A percentile compares a stretch with the other conserved stretches of the same genome.
These are phyloP conservation scores for Hapalemur alaotrensis DNA, from an alignment of 2,797 vertebrate species.

Conservation along the genomic window DNA sequence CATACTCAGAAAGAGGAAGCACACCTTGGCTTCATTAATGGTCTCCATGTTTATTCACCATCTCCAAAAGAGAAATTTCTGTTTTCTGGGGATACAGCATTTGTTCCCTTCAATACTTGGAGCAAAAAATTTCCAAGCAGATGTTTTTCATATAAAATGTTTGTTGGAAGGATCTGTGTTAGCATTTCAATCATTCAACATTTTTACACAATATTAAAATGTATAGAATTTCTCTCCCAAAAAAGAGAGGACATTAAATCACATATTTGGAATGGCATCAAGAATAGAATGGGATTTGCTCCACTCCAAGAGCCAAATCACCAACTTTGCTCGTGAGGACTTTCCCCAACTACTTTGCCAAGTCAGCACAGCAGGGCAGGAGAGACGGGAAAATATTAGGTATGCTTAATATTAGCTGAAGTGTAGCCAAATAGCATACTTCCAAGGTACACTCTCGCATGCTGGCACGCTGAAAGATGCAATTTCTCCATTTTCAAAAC, in stretches of 20 bases:
- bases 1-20: neutral
- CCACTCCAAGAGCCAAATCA: neutral
- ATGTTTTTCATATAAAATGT: conserved; percentile 37
- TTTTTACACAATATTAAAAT: conserved; percentile 47
- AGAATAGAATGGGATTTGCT: neutral
- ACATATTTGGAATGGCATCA: neutral
- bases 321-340: neutral
- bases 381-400: conserved; percentile 57
- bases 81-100: neutral
- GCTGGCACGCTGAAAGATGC: conserved; percentile 51
- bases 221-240: conserved; percentile 13
- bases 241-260: neutral
- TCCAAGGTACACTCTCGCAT: neutral
- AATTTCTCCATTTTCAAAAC: conserved; percentile 74
- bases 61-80: conserved; percentile 29
- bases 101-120: conserved; percentile 17
- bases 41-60: conserved; percentile 62
- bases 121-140: conserved; percentile 7
- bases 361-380: neutral
- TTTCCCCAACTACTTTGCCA: neutral
- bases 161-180: neutral
- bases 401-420: conserved; percentile 15
- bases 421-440: conserved; percentile 50
- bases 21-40: neutral
- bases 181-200: conserved; percentile 36